Conservation (phyloP, 2,113 vertebrate species). For the Marcusenius ussheri region DNA sequence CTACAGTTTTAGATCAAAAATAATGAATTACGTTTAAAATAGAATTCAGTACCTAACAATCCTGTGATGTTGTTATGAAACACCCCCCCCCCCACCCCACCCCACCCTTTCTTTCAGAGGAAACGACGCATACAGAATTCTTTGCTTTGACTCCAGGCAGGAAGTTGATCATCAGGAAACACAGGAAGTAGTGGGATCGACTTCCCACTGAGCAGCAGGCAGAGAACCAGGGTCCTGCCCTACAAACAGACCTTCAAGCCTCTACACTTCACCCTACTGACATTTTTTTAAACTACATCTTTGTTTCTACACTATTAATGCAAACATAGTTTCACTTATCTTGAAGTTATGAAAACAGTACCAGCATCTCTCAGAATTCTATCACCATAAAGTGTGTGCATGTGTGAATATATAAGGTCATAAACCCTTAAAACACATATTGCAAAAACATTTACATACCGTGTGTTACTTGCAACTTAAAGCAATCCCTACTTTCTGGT, state of each 20-base stretch:
- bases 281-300: not conserved
- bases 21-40: not conserved
- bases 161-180: slow-evolving; percentile 67
- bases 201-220: slow-evolving; percentile 38
- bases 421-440: not conserved
- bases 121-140: slow-evolving; percentile 33
- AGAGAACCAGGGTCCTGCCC: not conserved
- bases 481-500: not conserved
- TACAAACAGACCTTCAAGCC: not conserved
- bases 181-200: slow-evolving; percentile 62
- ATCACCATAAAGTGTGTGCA: not conserved
- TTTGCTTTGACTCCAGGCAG: slow-evolving; percentile 58
- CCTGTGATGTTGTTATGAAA: not conserved
- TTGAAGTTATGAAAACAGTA: not conserved
- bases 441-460: not conserved
- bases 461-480: not conserved
- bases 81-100: not conserved
- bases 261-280: not conserved
- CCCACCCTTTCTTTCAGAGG: not conserved
- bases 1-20: not conserved
- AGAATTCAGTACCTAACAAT: not conserved
- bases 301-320: not conserved
- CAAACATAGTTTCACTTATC: not conserved
- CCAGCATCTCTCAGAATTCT: not conserved
- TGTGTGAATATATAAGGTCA: not conserved